These are phyloP conservation scores for Coelinius sp. DNA, from an alignment of 2,888 invertebrate species.

Conservation along the genomic window DNA sequence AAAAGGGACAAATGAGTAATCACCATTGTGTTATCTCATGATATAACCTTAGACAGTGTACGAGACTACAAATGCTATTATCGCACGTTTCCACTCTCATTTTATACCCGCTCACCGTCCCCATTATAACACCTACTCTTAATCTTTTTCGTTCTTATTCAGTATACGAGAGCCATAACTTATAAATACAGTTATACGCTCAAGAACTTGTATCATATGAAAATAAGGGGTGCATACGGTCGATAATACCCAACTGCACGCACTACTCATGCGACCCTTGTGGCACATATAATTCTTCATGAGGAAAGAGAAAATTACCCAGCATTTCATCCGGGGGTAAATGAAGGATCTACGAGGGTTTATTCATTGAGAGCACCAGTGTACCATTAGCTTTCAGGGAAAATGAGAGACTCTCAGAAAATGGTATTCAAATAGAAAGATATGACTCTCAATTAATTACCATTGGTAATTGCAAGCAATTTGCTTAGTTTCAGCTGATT, in stretches of 20 bases:
- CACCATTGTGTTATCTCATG: slow-evolving; percentile 51
- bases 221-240: background rate
- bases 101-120: background rate
- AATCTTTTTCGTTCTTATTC: slow-evolving; percentile 13
- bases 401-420: background rate
- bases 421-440: background rate
- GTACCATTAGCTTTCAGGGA: background rate
- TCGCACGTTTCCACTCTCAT: slow-evolving; percentile 22
- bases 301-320: background rate
- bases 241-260: slow-evolving; percentile 17
- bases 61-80: slow-evolving; percentile 36
- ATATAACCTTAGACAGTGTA: slow-evolving; percentile 52
- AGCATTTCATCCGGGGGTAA: background rate
- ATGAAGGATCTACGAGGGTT: background rate
- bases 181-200: slow-evolving; percentile 17
- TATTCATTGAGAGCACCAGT: background rate
- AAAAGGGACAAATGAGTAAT: slow-evolving; percentile 52
- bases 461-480: background rate
- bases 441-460: slow-evolving; percentile 4
- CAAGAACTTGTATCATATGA: background rate
- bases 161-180: slow-evolving; percentile 11
- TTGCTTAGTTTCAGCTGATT: background rate
- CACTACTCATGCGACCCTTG: slow-evolving; percentile 8
- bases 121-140: slow-evolving; percentile 24
- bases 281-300: slow-evolving; percentile 4